A percentile compares a stretch with the other conserved stretches of the same genome.
phyloP scores from a whole-genome alignment of 2,113 vertebrate genomes.

The Spheniscus mendiculus region DNA sequence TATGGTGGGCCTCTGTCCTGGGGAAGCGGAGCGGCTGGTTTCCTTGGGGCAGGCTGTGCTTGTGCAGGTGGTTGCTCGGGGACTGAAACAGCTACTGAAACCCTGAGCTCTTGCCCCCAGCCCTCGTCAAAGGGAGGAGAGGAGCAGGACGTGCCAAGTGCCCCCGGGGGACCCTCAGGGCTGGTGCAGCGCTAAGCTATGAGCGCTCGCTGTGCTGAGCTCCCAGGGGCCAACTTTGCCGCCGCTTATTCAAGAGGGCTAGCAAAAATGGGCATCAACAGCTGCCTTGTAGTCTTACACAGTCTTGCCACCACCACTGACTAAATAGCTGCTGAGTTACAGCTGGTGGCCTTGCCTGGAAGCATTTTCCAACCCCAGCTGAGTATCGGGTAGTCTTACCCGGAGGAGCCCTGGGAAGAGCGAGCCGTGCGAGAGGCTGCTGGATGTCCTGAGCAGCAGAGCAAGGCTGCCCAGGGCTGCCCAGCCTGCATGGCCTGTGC shows the following conservation, averaged over 20 bases:
- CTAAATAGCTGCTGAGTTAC: not conserved
- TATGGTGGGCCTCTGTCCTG: rapidly evolving
- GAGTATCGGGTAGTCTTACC: not conserved
- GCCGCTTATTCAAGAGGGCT: rapidly evolving
- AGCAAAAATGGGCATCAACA: rapidly evolving
- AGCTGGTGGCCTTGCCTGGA: not conserved
- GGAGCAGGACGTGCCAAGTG: too few relatives aligned
- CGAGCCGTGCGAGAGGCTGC: rapidly evolving
- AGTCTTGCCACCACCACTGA: not conserved
- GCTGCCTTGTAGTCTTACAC: rapidly evolving
- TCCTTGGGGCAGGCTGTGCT: not conserved
- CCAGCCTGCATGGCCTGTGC: rapidly evolving
- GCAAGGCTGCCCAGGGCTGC: not conserved
- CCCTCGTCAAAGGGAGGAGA: not conserved
- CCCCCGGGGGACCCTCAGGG: not conserved
- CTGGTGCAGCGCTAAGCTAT: rapidly evolving
- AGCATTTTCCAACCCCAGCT: not conserved
- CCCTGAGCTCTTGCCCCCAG: not conserved
- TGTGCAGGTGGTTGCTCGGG: rapidly evolving
- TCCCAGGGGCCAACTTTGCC: not conserved
- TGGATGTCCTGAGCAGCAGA: not conserved
- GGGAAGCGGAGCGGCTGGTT: not conserved
- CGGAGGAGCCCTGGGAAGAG: not conserved
- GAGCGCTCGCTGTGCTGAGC: rapidly evolving
- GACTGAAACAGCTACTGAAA: not conserved